phyloP scores from a whole-genome alignment of 2,888 invertebrate species.

The Nemotelus pantherinus region DNA sequence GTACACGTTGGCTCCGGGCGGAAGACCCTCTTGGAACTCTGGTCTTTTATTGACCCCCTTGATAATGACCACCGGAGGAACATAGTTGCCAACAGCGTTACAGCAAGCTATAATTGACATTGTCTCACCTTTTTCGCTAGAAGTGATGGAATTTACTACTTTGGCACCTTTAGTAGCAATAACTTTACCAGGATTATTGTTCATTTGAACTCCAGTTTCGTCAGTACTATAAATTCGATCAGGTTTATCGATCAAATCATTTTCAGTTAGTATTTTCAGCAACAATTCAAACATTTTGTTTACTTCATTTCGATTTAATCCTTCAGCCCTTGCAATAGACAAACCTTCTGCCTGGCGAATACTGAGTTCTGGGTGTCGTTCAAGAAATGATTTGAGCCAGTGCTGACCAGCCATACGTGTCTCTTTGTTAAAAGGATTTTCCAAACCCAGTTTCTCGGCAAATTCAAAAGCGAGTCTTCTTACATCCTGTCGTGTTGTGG shows the following conservation, averaged over 20 bases:
- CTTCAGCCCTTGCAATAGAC: constrained; percentile 5
- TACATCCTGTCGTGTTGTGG: background rate
- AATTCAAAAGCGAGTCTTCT: constrained; percentile 2
- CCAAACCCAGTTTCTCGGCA: background rate
- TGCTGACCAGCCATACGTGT: background rate
- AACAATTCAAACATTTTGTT: constrained; percentile 41
- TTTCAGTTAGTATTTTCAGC: constrained; percentile 26
- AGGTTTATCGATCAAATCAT: constrained; percentile 51
- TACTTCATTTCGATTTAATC: constrained; percentile 36
- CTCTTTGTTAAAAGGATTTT: constrained; percentile 3
- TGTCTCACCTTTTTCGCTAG: constrained; percentile 56
- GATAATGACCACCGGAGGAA: constrained; percentile 55
- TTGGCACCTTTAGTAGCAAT: no score
- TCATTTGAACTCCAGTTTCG: constrained; percentile 52
- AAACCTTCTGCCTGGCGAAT: constrained; percentile 21
- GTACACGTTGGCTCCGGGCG: constrained; percentile 52
- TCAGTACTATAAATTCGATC: constrained; percentile 53
- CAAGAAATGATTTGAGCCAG: constrained; percentile 14
- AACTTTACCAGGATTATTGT: no score
- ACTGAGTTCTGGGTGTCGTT: background rate
- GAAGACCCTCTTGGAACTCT: constrained; percentile 53
- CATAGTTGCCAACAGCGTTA: constrained; percentile 57
- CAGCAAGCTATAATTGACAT: constrained; percentile 58
- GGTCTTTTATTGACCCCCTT: constrained; percentile 55
- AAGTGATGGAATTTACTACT: constrained; percentile 53